Evolutionary conservation across 2,888 invertebrate species (phyloP).

Genomic region (Acanthococcus lagerstroemiae): DNA sequence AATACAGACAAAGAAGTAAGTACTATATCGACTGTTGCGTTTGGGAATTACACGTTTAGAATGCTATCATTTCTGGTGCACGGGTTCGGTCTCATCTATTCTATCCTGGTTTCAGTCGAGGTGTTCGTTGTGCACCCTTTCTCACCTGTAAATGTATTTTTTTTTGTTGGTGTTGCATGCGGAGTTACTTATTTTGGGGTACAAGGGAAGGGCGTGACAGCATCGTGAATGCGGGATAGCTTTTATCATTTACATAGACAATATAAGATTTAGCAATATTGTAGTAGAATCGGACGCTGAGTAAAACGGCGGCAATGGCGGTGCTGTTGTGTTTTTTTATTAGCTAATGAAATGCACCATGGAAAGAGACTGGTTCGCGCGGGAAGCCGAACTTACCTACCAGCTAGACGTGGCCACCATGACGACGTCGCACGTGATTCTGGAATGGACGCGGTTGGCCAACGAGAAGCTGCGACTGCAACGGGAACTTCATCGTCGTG

Average conservation of each 20-base stretch:
- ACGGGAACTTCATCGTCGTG: conserved; percentile 48
- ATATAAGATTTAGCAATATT: too few relatives aligned
- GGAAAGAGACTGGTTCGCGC: conserved; percentile 36
- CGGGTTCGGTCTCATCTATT: not conserved
- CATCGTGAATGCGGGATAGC: not conserved
- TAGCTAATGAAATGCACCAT: conserved; percentile 33
- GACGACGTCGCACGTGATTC: conserved; percentile 61
- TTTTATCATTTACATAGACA: not conserved
- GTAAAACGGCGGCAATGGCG: not conserved
- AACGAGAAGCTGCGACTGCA: conserved; percentile 60
- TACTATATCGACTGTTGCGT: too few relatives aligned
- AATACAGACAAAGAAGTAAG: not conserved
- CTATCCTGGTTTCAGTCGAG: not conserved
- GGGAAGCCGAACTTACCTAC: conserved; percentile 39
- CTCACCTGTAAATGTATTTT: not conserved
- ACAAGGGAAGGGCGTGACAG: too few relatives aligned
- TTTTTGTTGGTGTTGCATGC: not conserved
- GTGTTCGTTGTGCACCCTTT: not conserved
- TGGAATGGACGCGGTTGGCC: conserved; percentile 61
- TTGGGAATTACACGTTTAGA: too few relatives aligned
- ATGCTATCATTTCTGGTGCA: not conserved
- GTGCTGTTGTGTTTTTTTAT: not conserved
- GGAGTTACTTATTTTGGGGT: not conserved
- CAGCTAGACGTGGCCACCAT: conserved; percentile 57
- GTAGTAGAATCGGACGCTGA: not conserved